Evolutionary conservation across 2,113 vertebrate species (phyloP).

Genomic region (Holacanthus passer): DNA sequence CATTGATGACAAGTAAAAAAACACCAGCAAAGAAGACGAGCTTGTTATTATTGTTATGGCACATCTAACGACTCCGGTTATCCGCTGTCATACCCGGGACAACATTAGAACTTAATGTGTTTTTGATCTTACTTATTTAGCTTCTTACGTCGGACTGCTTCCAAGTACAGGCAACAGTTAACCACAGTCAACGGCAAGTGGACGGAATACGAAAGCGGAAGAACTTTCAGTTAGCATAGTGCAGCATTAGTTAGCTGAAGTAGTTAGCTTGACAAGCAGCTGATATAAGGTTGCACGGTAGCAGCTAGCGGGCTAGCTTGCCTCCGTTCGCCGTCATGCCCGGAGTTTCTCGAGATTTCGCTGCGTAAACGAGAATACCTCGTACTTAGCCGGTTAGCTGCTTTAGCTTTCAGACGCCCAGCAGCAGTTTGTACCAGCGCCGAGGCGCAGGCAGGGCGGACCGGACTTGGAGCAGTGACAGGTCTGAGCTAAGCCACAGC

Average conservation of each 20-base stretch:
- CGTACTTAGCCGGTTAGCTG: slow-evolving; percentile 23
- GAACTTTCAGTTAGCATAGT: slow-evolving; percentile 55
- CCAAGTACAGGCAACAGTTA: neutral
- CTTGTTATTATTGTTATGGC: neutral
- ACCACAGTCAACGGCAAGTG: slow-evolving; percentile 1
- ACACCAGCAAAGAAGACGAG: slow-evolving; percentile 25
- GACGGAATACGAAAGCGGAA: slow-evolving; percentile 75
- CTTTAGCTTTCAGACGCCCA: slow-evolving; percentile 16
- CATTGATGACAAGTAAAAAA: neutral
- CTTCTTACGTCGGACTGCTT: too few relatives aligned
- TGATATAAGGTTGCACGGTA: neutral
- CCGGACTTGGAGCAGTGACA: slow-evolving; percentile 21
- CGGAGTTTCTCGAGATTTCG: slow-evolving; percentile 48
- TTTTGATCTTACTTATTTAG: fast-evolving
- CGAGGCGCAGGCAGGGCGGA: slow-evolving; percentile 25
- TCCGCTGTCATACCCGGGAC: neutral
- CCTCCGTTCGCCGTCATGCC: slow-evolving; percentile 44
- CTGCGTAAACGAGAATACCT: slow-evolving; percentile 55
- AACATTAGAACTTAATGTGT: neutral
- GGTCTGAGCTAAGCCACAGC: slow-evolving; percentile 10
- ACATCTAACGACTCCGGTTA: neutral
- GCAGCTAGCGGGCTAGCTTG: slow-evolving; percentile 55
- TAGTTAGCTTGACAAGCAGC: slow-evolving; percentile 50
- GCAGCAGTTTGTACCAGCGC: slow-evolving; percentile 5
- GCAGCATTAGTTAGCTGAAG: slow-evolving; percentile 40